Evolutionary conservation across 2,888 invertebrate genomes (phyloP), one percentile per base, ranked within the genome.

Genomic region (Pristionchus maxplancki): DNA sequence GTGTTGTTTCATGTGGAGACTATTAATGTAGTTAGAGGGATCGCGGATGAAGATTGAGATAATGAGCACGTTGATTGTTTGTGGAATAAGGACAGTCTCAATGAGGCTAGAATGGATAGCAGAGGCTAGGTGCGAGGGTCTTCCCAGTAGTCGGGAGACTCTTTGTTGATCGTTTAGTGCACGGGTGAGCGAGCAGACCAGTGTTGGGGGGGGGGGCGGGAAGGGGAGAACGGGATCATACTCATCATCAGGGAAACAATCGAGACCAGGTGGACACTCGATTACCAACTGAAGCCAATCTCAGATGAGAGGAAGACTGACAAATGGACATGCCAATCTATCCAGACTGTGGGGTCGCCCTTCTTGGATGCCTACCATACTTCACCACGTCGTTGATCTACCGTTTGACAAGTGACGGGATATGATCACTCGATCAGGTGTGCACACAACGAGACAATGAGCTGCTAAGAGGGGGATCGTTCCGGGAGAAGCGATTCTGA

Each of bases 271-370:
- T 78, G 78, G 44, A 13, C 78, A 78, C 78, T 78, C 78, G 78
- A 78, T 78, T 78, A 48, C 74, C 78, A n/a, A 44, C 28, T 44
- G 78, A 78, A 78, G 37, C 78, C 78, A 78, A 78, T 78, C 78
- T 78, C 28, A 48, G 78, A 78, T 78, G 44, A 48, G 58, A 58
- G 6, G 58, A 48, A 15, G 78, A n/a, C 44, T 44, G 71, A 4
- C 37, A 74, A 40, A 74, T 74, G 71, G 71, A 40, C 31, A 17
- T 31, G 58, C 5, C 15, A n/a, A 13, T 13, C 58, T 58, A 13
- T 4, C n/a, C 20, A 17, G 58, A 58, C n/a, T 17, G 31, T 0
- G 34, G 67, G 31, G 67, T 67, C 34, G 31, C 4, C 31, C 67
- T 13, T 31, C 67, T 24, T 67, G n/a, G 31, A 67, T 3, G 34